phyloP scores from a whole-genome alignment of 2,888 invertebrate genomes.

The Pyrrhosoma nymphula region DNA sequence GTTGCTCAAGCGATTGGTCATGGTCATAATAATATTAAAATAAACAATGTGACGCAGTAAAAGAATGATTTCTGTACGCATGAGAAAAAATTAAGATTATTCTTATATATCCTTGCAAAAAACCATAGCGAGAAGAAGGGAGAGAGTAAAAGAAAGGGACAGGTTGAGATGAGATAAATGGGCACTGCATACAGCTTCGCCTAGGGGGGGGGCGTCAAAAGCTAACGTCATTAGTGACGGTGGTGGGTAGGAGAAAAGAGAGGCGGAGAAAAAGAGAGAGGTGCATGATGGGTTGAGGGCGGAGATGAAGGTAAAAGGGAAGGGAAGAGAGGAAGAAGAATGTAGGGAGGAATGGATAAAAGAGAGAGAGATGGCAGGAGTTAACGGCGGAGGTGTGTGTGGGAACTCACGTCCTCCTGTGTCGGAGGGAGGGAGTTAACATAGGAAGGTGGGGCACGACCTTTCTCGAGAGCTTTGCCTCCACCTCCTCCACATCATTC shows the following conservation, averaged over 20 bases:
- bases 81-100: too few relatives aligned
- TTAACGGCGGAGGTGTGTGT: neutral
- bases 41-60: too few relatives aligned
- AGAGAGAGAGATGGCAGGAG: neutral
- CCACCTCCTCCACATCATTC: neutral
- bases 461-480: neutral
- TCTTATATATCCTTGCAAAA: too few relatives aligned
- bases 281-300: neutral
- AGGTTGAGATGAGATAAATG: neutral
- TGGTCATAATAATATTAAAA: too few relatives aligned
- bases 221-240: slow-evolving; percentile 16
- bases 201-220: slow-evolving; percentile 21
- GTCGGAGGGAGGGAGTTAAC: neutral
- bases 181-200: neutral
- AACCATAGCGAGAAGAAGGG: too few relatives aligned
- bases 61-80: too few relatives aligned
- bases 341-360: too few relatives aligned
- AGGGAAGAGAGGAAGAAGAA: too few relatives aligned
- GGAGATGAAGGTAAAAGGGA: too few relatives aligned
- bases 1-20: too few relatives aligned
- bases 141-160: neutral
- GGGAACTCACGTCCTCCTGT: neutral
- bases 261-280: neutral
- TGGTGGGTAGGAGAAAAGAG: neutral
- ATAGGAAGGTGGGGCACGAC: neutral